phyloP scores from a whole-genome alignment of 2,113 vertebrate species.

The Scomber scombrus region DNA sequence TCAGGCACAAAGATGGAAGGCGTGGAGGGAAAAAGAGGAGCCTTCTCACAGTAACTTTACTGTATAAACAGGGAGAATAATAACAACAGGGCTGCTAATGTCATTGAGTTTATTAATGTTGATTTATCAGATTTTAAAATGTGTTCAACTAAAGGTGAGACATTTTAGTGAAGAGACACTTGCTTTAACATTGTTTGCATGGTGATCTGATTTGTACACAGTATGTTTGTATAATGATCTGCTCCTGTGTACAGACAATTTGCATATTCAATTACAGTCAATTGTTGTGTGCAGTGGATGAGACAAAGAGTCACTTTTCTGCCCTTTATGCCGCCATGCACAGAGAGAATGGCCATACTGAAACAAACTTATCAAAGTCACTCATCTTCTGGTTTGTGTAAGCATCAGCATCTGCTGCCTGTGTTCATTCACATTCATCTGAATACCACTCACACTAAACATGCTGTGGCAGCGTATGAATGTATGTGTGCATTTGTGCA shows the following conservation, averaged over 20 bases:
- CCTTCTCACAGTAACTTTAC: neutral
- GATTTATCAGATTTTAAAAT: neutral
- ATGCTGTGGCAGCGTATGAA: conserved; percentile 6
- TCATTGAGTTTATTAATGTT: neutral
- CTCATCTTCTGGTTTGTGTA: conserved; percentile 6
- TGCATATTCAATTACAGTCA: conserved; percentile 28
- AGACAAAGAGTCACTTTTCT: neutral
- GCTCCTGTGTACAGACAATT: neutral
- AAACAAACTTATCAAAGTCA: conserved; percentile 14
- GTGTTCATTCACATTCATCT: conserved; percentile 19
- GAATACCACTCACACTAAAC: conserved; percentile 21
- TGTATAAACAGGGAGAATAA: neutral
- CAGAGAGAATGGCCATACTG: neutral
- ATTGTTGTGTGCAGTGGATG: neutral
- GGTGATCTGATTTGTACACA: neutral
- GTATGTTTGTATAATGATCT: neutral
- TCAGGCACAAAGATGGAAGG: conserved; percentile 17
- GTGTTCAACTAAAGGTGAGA: neutral
- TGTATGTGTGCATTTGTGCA: conserved; percentile 15
- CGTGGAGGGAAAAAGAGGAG: neutral
- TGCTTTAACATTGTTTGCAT: neutral
- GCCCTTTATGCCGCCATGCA: neutral
- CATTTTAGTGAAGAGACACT: neutral
- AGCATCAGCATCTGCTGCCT: conserved; percentile 4
- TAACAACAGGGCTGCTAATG: neutral